A percentile compares a stretch with the other conserved stretches of the same genome.
phyloP scores from a whole-genome alignment of 2,797 vertebrate genomes.

The Centropyge bicolor region DNA sequence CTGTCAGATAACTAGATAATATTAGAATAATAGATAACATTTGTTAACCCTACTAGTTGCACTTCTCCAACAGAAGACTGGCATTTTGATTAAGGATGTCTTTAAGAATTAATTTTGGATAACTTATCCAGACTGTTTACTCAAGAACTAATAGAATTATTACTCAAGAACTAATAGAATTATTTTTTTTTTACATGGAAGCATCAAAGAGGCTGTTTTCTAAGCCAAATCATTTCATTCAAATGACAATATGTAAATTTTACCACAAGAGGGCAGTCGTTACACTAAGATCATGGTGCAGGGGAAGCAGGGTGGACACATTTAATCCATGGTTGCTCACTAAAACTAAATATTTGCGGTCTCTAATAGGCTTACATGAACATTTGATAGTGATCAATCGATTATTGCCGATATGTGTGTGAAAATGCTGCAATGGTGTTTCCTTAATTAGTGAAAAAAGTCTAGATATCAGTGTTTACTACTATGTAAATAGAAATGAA shows the following conservation, averaged over 20 bases:
- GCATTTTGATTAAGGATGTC: not conserved
- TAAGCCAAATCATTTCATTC: not conserved
- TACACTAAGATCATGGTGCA: not conserved
- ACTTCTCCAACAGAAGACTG: not conserved
- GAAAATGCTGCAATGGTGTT: not conserved
- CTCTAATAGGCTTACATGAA: not conserved
- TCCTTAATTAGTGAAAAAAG: not conserved
- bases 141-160: no score
- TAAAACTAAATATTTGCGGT: not conserved
- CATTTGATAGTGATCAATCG: not conserved
- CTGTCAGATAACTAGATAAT: not conserved
- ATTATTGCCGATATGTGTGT: not conserved
- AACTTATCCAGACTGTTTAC: not conserved
- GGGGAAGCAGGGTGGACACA: no score
- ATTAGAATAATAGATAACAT: no score
- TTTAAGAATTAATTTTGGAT: not conserved
- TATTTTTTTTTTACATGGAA: no score
- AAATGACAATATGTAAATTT: not conserved
- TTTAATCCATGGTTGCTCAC: not conserved
- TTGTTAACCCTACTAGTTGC: not conserved
- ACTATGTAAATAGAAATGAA: not conserved
- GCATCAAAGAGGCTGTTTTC: not conserved
- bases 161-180: no score
- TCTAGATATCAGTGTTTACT: not conserved
- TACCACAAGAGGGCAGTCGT: constrained; percentile 54